Percentiles rank a stretch among this genome's conserved stretches.
Conservation (phyloP, 2,797 vertebrate species). For the Clarias fuscus region DNA sequence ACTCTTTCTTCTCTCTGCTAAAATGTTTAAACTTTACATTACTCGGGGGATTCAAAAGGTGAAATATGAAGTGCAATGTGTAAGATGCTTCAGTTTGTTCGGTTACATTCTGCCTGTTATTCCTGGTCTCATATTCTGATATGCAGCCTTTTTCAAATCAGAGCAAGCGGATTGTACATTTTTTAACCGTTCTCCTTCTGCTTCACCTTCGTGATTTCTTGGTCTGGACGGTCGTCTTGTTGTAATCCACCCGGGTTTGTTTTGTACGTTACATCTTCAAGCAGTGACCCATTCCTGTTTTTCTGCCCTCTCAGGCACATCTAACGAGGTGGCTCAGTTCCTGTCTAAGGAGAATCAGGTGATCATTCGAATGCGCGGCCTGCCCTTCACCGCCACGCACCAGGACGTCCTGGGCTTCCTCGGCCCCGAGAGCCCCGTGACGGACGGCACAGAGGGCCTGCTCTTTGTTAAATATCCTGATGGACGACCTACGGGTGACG, state of each 20-base stretch:
- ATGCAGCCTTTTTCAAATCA: background rate
- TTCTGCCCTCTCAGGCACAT: slow-evolving; percentile 79
- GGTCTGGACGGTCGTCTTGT: background rate
- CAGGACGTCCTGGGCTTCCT: slow-evolving; percentile 90
- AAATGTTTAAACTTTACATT: background rate
- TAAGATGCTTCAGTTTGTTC: background rate
- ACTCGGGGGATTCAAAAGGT: too few relatives aligned
- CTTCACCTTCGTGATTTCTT: background rate
- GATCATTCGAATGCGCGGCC: slow-evolving; percentile 90
- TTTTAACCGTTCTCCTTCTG: too few relatives aligned
- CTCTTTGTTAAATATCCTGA: slow-evolving; percentile 97
- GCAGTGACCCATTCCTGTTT: background rate
- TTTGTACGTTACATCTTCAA: background rate
- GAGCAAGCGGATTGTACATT: too few relatives aligned
- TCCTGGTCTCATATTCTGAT: background rate
- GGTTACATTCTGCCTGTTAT: background rate
- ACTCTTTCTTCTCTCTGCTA: background rate
- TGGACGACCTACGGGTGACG: slow-evolving; percentile 92
- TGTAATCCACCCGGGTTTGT: background rate
- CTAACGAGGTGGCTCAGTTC: slow-evolving; percentile 95
- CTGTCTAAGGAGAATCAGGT: slow-evolving; percentile 95
- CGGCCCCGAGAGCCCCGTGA: slow-evolving; percentile 87
- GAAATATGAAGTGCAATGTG: too few relatives aligned
- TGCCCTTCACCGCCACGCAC: slow-evolving; percentile 88
- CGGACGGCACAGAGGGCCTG: slow-evolving; percentile 86